Evolutionary conservation across 2,113 vertebrate species (phyloP), one percentile per base, ranked within the genome.

Genomic region (Eulacestoma nigropectus): DNA sequence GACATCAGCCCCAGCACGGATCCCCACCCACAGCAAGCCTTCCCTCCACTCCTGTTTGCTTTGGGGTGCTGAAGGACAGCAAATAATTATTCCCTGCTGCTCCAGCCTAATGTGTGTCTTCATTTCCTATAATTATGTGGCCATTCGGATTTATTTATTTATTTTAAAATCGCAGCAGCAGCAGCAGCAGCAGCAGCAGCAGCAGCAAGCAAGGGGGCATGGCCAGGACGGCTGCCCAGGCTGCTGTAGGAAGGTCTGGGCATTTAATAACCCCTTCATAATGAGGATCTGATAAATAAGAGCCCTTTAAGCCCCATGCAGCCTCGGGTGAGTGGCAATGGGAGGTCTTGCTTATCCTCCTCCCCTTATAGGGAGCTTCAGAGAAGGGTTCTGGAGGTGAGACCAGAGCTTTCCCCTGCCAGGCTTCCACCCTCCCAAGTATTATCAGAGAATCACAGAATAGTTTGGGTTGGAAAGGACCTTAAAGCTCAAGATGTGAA

Each of bases 401-500:
- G 14, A 23, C 8, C 75, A 42, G n/a, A 60, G 30, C 33, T 63
- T n/a, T n/a, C 20, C 13, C 19, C 3, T 0, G 4, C 35, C 1
- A 4, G 16, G 20, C 26, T 93, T 56, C 65, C 75, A 19, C 13
- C 18, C 4, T 46, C 32, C 32, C 65, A 29, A 9, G 17, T 4
- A 1, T 19, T 13, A 11, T 13, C 30, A 62, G 30, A 69, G 47
- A 32, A 35, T 23, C 63, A 18, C 20, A 33, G 32, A 27, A 6
- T 0, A 12, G 21, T 33, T 16, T 33, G 63, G 21, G 10, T 26
- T 55, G 47, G 26, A 62, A 33, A 46, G 22, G 46, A 37, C 41
- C 47, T 77, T 29, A 13, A 42, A 77, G 8, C 13, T 32, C 18
- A n/a, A n/a, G n/a, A n/a, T n/a, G n/a, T n/a, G n/a, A n/a, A n/a